Base-by-base conservation (phyloP, 2,113 vertebrate species). In the Halcyon senegalensis region DNA sequence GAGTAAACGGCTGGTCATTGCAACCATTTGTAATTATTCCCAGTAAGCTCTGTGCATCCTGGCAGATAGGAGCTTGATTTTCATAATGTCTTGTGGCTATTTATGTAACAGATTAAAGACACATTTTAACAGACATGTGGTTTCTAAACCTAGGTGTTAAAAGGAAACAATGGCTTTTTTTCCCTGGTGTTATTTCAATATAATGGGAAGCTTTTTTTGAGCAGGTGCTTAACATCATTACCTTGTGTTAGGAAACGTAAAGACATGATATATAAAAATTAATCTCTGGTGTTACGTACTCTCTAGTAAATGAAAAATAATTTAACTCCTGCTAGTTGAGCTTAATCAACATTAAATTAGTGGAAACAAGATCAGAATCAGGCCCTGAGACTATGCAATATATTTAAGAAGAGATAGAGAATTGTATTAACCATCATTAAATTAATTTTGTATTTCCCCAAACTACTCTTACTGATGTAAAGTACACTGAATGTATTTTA, bases 141-240 rank as follows among this genome's bases (percentile, higher is more conserved):
- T 67, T 92, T 76, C 30, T 82, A 63, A 88, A 53, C 43, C 60
- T 94, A 50, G 16, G 60, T 90, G 77, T 79, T 90, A 84, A 91
- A 92, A 89, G 48, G 31, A 87, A 96, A 85, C 44, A 86, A 77
- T 50, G 16, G 9, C 10, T 27, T 73, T 44, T 87, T 75, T 24
- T 4, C 53, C 68, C 67, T 51, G 28, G 30, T 81, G 82, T 14
- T 89, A 67, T 74, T 96, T 93, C 94, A 87, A 62, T 37, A 46
- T 44, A 44, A 90, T 66, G 51, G 62, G 69, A 93, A 78, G 79
- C 9, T 51, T 51, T 51, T 73, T 89, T 59, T 51, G 62, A 81
- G 39, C 85, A 92, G 63, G 63, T 83, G 86, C 56, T 87, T 58
- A 81, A 46, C 77, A 84, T 94, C 84, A 73, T 94, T 95, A 87